A percentile compares a stretch with the other conserved stretches of the same genome.
Conservation (phyloP, 2,113 vertebrate genomes). For the Empidonax traillii region DNA sequence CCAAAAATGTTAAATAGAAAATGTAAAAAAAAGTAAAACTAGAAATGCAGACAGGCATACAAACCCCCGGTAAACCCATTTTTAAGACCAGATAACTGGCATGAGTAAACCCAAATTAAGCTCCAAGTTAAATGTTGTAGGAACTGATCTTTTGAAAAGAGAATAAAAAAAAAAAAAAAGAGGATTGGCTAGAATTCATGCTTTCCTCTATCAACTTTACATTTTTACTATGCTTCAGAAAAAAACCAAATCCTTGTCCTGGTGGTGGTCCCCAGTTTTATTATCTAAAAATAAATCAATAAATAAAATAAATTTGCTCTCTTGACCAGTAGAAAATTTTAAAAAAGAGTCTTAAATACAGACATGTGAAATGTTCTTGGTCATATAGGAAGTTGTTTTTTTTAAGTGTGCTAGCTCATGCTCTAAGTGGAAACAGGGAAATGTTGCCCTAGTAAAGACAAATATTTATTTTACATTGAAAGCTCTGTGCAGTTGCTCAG, state of each 20-base stretch:
- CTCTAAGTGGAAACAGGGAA: background rate
- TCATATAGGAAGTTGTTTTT: background rate
- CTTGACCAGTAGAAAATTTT: background rate
- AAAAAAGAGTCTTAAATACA: background rate
- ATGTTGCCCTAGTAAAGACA: background rate
- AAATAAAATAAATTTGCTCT: background rate
- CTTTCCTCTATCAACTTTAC: background rate
- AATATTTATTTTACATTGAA: background rate
- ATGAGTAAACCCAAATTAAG: background rate
- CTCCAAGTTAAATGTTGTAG: background rate
- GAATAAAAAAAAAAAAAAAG: background rate
- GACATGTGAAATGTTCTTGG: background rate
- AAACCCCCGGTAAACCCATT: background rate
- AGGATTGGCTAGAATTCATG: background rate
- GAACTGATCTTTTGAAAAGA: background rate
- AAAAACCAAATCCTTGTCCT: background rate
- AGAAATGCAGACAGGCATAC: background rate
- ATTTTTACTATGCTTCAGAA: background rate
- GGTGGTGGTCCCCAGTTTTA: background rate
- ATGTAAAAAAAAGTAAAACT: background rate
- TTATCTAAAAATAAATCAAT: background rate
- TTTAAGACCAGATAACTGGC: background rate
- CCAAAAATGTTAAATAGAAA: background rate
- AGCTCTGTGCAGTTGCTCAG: fast-evolving
- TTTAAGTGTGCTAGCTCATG: background rate